A percentile compares a stretch with the other conserved stretches of the same genome.
Conservation (phyloP, 2,797 vertebrate genomes). For the Sebastes itinus region DNA sequence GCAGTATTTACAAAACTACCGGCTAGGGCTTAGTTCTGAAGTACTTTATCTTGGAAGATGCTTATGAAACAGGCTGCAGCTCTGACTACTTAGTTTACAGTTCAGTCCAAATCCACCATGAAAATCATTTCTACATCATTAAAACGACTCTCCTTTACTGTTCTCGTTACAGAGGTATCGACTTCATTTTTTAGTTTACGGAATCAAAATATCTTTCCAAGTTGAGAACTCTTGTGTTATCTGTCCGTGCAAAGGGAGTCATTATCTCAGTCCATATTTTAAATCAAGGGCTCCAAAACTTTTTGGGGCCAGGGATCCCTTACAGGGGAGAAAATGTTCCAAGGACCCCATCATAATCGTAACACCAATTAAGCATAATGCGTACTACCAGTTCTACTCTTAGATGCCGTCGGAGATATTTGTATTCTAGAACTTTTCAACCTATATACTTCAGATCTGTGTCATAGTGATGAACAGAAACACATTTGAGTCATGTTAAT, state of each 20-base stretch:
- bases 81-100: slow-evolving; percentile 10
- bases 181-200: not conserved
- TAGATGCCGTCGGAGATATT: too few species aligned
- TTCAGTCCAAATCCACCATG: slow-evolving; percentile 30
- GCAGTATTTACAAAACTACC: slow-evolving; percentile 19
- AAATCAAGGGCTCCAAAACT: not conserved
- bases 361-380: too few species aligned
- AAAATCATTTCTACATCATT: slow-evolving; percentile 24
- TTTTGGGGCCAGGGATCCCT: too few species aligned
- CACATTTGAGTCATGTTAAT: too few species aligned
- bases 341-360: too few species aligned
- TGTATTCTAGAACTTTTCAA: too few species aligned
- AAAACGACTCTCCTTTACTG: not conserved
- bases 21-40: slow-evolving; percentile 27
- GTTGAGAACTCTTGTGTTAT: not conserved
- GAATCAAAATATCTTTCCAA: not conserved
- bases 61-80: slow-evolving; percentile 9
- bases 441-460: too few species aligned
- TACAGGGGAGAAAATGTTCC: too few species aligned
- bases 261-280: not conserved
- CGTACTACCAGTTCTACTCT: too few species aligned
- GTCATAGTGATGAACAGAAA: too few species aligned
- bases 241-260: not conserved
- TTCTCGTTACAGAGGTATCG: not conserved
- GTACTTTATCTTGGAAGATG: slow-evolving; percentile 16